Conservation (phyloP, 30 jellyfish, hydroid and myxozoan genomes). For the Cassiopea xamachana region DNA sequence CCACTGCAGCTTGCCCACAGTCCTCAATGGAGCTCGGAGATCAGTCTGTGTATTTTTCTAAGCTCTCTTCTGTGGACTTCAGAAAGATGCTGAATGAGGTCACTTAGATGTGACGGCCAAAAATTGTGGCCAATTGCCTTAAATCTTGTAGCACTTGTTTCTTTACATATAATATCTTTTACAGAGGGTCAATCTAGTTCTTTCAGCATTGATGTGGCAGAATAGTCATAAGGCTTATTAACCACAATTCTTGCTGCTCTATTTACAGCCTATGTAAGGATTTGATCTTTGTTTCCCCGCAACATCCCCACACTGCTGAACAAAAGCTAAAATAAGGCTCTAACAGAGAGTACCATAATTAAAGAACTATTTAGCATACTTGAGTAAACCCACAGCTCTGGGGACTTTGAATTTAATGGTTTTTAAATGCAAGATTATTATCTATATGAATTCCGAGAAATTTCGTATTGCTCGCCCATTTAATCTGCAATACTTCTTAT, state of each 20-base stretch:
- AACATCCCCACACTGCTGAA: background rate
- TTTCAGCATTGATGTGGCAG: slow-evolving; percentile 4
- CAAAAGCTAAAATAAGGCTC: background rate
- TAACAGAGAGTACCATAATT: background rate
- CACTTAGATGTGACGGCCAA: background rate
- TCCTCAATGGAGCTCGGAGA: background rate
- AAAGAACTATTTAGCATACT: background rate
- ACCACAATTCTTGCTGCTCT: background rate
- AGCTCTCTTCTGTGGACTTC: slow-evolving; percentile 1
- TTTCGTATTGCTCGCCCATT: background rate
- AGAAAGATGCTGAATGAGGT: background rate
- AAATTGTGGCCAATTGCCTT: background rate
- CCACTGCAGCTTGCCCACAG: slow-evolving; percentile 1
- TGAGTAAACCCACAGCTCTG: background rate
- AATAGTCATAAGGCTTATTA: background rate
- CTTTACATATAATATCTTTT: background rate
- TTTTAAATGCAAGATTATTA: background rate
- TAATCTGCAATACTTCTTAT: background rate
- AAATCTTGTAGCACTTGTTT: background rate
- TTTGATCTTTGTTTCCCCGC: background rate
- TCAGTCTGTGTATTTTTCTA: background rate
- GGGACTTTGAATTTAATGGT: background rate
- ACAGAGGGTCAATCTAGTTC: background rate
- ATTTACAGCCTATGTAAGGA: background rate
- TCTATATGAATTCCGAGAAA: background rate